Evolutionary conservation across 2,113 vertebrate species (phyloP), one percentile per base, ranked within the genome.

Genomic region (Acrocephalus kingi): DNA sequence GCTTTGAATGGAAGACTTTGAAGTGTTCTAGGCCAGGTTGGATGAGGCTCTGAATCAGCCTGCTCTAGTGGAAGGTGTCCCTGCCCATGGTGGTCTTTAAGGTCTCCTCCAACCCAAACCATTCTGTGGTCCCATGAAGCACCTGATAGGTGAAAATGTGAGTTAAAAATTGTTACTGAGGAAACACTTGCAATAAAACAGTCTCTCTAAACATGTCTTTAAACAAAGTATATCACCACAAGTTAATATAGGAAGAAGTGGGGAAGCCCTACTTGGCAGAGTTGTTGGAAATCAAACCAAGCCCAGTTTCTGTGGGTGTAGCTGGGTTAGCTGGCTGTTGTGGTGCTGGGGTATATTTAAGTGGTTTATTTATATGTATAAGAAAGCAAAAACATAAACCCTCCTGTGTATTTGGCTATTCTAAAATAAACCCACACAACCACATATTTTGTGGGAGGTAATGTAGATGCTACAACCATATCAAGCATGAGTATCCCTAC

Each of bases 161-260:
- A 37, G 12, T 54, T 56, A 46, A 28, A 39, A 49, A 68, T 18
- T 5, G 35, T 13, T 28, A 8, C 62, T 54, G 66, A 48, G 41
- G 77, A 46, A 67, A 39, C 2, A 4, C 45, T 41, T 41, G 61
- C 13, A 45, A 24, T 35, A 7, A 30, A 80, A 4, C 21, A 39
- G 24, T 51, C 19, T 62, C 41, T 64, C 48, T 39, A 4, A 4
- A 23, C 0, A 1, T 2, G 1, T 17, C 30, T 67, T 52, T 22
- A 28, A 64, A 27, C 4, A 3, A 10, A 4, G 9, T 39, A 11
- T 8, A 35, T 43, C 3, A 6, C 35, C 6, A 6, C 21, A 63
- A 39, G 23, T 28, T 59, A 14, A 33, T 7, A 0, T 1, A 15
- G 79, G 79, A 66, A 63, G 58, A 56, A 59, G 48, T 2, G 43